Conservation (phyloP, 2,113 vertebrate species). For the Sander lucioperca region DNA sequence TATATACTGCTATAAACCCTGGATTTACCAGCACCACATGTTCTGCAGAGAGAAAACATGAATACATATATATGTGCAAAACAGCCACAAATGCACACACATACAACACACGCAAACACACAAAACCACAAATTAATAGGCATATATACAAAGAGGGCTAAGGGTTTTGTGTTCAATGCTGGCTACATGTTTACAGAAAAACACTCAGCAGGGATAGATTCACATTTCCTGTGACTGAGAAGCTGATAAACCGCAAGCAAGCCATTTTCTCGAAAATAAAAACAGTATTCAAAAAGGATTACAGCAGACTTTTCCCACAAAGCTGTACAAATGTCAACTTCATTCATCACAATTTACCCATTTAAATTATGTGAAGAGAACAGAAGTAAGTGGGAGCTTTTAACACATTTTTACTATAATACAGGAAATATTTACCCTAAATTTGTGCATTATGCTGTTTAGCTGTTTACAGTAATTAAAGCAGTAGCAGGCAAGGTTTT, state of each 20-base stretch:
- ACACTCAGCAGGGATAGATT: constrained; percentile 12
- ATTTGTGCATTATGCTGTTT: background rate
- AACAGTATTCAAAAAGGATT: background rate
- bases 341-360: background rate
- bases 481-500: background rate
- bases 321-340: constrained; percentile 5
- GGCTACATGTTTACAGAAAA: constrained; percentile 18
- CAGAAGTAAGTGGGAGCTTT: background rate
- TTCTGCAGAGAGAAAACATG: constrained; percentile 4
- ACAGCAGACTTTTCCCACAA: constrained; percentile 15
- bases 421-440: background rate
- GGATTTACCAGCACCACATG: background rate
- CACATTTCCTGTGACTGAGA: constrained; percentile 7
- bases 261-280: constrained; percentile 1
- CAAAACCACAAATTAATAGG: background rate
- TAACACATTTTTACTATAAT: background rate
- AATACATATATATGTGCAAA: background rate
- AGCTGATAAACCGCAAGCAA: constrained; percentile 16
- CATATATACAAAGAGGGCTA: constrained; percentile 10
- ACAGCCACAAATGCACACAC: constrained; percentile 6
- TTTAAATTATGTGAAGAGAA: background rate
- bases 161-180: constrained; percentile 20
- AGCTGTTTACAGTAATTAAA: constrained; percentile 7
- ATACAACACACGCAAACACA: background rate
- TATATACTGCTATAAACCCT: background rate